Percentiles rank a stretch among this genome's conserved stretches.
These are phyloP conservation scores for Globicephala melas DNA, from an alignment of 2,113 vertebrate species.

Conservation along the genomic window DNA sequence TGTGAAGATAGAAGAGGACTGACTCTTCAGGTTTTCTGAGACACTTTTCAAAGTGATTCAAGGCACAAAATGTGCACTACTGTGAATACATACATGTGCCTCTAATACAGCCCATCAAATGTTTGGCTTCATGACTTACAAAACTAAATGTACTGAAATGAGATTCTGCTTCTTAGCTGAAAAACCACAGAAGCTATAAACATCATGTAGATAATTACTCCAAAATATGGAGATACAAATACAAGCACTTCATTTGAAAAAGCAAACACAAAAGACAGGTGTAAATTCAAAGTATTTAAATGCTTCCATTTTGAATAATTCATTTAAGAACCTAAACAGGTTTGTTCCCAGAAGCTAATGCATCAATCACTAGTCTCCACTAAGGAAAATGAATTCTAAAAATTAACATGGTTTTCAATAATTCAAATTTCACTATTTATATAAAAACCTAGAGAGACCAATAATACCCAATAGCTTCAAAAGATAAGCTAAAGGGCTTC, in stretches of 20 bases:
- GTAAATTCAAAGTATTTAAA: constrained; percentile 77
- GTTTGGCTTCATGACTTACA: constrained; percentile 58
- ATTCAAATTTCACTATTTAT: constrained; percentile 76
- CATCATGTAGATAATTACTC: constrained; percentile 79
- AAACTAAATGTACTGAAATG: constrained; percentile 69
- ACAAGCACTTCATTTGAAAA: constrained; percentile 79
- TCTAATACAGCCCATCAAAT: constrained; percentile 44
- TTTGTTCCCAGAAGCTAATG: constrained; percentile 72
- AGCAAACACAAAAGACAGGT: constrained; percentile 79
- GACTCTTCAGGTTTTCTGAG: constrained; percentile 41
- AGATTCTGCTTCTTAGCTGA: constrained; percentile 77
- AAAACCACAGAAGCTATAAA: constrained; percentile 82
- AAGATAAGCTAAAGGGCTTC: constrained; percentile 67
- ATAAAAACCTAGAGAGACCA: constrained; percentile 72
- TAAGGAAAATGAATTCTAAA: constrained; percentile 70
- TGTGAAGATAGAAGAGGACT: constrained; percentile 12
- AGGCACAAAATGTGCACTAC: constrained; percentile 64
- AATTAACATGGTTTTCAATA: constrained; percentile 72
- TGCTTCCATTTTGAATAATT: constrained; percentile 73
- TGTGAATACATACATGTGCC: constrained; percentile 59
- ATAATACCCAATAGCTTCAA: constrained; percentile 77
- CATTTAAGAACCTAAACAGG: constrained; percentile 74
- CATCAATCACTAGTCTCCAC: constrained; percentile 74
- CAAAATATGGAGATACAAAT: constrained; percentile 81
- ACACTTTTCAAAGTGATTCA: constrained; percentile 55